phyloP scores from a whole-genome alignment of 2,888 invertebrate genomes.

The Miltochrista miniata region DNA sequence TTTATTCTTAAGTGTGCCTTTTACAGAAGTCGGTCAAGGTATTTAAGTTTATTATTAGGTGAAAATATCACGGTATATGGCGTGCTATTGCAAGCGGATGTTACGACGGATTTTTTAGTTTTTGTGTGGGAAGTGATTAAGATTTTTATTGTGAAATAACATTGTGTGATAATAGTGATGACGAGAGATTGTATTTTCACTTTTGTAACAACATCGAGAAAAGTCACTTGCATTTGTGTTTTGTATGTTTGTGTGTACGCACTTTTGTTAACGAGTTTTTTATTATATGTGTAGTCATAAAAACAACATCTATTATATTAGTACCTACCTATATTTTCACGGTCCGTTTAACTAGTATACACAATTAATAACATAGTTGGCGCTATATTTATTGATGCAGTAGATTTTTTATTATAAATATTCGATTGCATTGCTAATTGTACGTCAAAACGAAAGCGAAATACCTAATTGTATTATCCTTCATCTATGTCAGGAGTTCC shows the following conservation, averaged over 20 bases:
- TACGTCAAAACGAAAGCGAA: neutral
- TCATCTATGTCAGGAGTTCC: no score
- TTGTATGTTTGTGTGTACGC: slow-evolving; percentile 24
- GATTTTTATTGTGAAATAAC: slow-evolving; percentile 50
- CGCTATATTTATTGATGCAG: neutral
- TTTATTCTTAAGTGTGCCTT: slow-evolving; percentile 41
- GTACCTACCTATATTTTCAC: no score
- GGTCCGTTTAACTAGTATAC: no score
- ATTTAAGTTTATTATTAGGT: slow-evolving; percentile 52
- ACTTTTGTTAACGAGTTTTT: slow-evolving; percentile 17
- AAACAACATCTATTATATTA: no score
- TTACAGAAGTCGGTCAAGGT: slow-evolving; percentile 62
- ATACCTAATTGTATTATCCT: neutral
- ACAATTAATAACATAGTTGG: neutral
- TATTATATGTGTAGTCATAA: slow-evolving; percentile 17
- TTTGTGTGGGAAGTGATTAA: slow-evolving; percentile 65
- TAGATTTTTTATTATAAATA: neutral
- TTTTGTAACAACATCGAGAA: slow-evolving; percentile 55
- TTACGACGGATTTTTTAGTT: slow-evolving; percentile 52
- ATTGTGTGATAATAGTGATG: slow-evolving; percentile 66
- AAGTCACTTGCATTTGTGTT: slow-evolving; percentile 23
- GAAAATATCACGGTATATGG: slow-evolving; percentile 57
- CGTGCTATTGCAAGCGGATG: slow-evolving; percentile 46
- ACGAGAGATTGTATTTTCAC: slow-evolving; percentile 75
- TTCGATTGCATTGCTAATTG: no score